Conservation (phyloP, 2,113 vertebrate genomes). For the Rostratula benghalensis region DNA sequence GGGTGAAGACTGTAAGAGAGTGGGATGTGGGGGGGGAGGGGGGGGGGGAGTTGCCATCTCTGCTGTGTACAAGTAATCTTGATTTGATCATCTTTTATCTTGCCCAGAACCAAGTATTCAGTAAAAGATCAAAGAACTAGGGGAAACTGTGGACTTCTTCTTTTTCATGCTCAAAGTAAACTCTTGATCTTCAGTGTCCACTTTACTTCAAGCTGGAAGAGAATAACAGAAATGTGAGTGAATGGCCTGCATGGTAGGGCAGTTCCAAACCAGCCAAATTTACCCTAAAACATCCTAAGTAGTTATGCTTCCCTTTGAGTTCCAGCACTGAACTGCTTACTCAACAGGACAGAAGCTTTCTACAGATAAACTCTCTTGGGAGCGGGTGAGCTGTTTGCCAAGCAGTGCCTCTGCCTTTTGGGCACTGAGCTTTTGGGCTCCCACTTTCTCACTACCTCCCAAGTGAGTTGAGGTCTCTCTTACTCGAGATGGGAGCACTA, state of each 20-base stretch:
- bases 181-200: not conserved
- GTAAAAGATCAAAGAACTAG: not conserved
- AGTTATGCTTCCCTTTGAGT: not conserved
- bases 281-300: not conserved
- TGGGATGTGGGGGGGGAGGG: rapidly evolving
- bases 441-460: not conserved
- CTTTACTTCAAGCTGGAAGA: not conserved
- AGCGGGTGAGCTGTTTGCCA: not conserved
- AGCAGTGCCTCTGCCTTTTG: no score
- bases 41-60: not conserved
- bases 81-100: not conserved
- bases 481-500: not conserved
- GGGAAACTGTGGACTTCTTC: not conserved
- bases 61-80: not conserved
- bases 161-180: not conserved
- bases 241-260: not conserved
- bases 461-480: not conserved
- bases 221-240: not conserved
- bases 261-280: not conserved
- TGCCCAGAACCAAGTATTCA: not conserved
- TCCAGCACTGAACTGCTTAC: not conserved
- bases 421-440: not conserved
- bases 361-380: not conserved
- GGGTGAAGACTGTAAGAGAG: not conserved
- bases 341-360: not conserved